phyloP scores from a whole-genome alignment of 2,888 invertebrate species.

The Dichetophora obliterata region DNA sequence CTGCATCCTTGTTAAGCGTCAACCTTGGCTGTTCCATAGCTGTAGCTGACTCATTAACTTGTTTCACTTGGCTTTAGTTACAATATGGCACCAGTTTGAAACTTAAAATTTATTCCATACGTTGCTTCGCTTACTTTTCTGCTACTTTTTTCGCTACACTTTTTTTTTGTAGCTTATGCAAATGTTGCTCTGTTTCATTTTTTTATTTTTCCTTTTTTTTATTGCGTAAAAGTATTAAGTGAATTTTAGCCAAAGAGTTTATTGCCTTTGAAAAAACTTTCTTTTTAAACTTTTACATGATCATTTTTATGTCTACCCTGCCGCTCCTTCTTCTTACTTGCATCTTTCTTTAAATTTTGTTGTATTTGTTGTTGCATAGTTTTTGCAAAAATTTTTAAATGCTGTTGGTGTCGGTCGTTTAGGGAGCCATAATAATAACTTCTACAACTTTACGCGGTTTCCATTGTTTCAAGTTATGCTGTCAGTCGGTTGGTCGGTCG shows the following conservation, averaged over 20 bases:
- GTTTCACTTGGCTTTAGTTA: background rate
- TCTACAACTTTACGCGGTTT: conserved; percentile 2
- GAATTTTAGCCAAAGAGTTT: too few species aligned
- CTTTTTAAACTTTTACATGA: conserved; percentile 1
- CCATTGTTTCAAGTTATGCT: conserved; percentile 4
- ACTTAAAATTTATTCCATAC: background rate
- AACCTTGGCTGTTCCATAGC: background rate
- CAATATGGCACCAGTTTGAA: conserved; percentile 10
- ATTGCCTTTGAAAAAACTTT: background rate
- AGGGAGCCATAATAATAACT: conserved; percentile 16
- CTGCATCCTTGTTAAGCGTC: conserved; percentile 4
- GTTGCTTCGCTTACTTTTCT: too few species aligned
- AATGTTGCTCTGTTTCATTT: background rate
- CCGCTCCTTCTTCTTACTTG: too few species aligned
- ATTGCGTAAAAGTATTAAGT: too few species aligned
- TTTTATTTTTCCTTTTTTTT: too few species aligned
- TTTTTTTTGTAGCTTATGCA: background rate
- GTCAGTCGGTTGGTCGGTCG: background rate
- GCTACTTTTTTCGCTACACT: too few species aligned
- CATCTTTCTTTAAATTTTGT: background rate
- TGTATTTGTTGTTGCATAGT: background rate
- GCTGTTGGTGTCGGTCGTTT: conserved; percentile 5
- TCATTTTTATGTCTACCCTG: background rate
- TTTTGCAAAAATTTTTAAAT: background rate
- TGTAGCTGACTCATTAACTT: conserved; percentile 2